Evolutionary conservation across 2,888 invertebrate genomes (phyloP), one percentile per base, ranked within the genome.

Genomic region (Odontomyia ornata): DNA sequence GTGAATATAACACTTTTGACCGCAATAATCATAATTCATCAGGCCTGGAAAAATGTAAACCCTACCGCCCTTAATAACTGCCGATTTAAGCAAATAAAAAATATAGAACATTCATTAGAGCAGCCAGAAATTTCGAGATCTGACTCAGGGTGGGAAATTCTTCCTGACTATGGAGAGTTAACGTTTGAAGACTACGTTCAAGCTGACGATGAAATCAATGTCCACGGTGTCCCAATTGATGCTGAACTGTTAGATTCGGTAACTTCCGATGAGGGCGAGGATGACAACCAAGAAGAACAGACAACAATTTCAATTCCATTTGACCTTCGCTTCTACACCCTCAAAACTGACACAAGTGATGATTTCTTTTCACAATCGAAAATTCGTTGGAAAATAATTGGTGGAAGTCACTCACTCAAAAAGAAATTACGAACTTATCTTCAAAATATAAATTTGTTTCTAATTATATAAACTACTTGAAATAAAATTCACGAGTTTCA

Each of bases 41-140:
- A 60, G 25, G 25, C 60, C 25, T 60, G 60, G 60, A 60, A 60
- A 60, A 60, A 60, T 21, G 60, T 21, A 21, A 60, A 25, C 60
- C 60, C 60, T 60, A 56, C 56, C 56, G n/a, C 56, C n/a, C 7
- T 56, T 56, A 11, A 9, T 60, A 60, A 15, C 60, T 25, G 60
- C 60, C 23, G 60, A 7, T 60, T 25, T 23, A 56, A 18, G 60
- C 21, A 60, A n/a, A n/a, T n/a, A n/a, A n/a, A n/a, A n/a, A n/a
- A n/a, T n/a, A n/a, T n/a, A n/a, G n/a, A n/a, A n/a, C n/a, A n/a
- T n/a, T n/a, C n/a, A n/a, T n/a, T n/a, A n/a, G n/a, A n/a, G n/a
- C n/a, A n/a, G n/a, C n/a, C 60, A 25, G 25, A 60, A 60, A 60
- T 7, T 5, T 25, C 18, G 15, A 60, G n/a, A 23, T 60, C 25